Base-by-base conservation (phyloP, 2,888 invertebrate species). In the Stratiomys singularior region DNA sequence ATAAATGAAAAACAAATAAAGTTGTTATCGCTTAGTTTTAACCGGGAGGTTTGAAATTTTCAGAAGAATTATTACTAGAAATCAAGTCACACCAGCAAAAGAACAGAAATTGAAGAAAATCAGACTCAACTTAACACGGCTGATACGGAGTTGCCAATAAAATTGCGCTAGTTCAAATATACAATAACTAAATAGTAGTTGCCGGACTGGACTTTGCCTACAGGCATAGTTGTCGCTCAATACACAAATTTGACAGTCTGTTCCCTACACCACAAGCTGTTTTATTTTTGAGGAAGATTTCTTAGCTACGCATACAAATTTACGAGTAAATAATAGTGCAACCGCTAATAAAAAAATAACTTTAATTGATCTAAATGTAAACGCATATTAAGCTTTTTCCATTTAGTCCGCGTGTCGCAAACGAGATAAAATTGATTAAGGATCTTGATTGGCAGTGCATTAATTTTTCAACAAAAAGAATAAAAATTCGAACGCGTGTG, bases 381-480 rank as follows among this genome's bases (percentile, higher is more conserved):
- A 69, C 46, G 47, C 69, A 69, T 69, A 46, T 46, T 46, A 69
- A 67, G 44, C 37, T 67, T n/a, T 21, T 67, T 18, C 18, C 23
- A 28, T n/a, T n/a, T n/a, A n/a, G n/a, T n/a, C 37, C 30, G 66
- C 30, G 37, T 27, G 13, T 27, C 9, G 37, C 63, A 25, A 23
- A 25, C 13, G 63, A 27, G 63, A 27, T 63, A 63, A 21, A 27
- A 25, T 63, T 27, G 1, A 27, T 25, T 23, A 27, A 63, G 27
- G 9, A 37, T 37, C 3, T 37, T 72, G 5, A 56, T 72, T 72
- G 72, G 72, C 72, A 72, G 72, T 72, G 72, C 58, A 28, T 58
- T 18, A 30, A 72, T 72, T 72, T 47, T n/a, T 28, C 46, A 56
- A 21, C 18, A 30, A 28, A 66, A 13, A 66, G 3, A 25, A 9